Evolutionary conservation across 1,140 invertebrate genomes (phyloP), one percentile per base, ranked within the genome.

Genomic region (Spodoptera litura): DNA sequence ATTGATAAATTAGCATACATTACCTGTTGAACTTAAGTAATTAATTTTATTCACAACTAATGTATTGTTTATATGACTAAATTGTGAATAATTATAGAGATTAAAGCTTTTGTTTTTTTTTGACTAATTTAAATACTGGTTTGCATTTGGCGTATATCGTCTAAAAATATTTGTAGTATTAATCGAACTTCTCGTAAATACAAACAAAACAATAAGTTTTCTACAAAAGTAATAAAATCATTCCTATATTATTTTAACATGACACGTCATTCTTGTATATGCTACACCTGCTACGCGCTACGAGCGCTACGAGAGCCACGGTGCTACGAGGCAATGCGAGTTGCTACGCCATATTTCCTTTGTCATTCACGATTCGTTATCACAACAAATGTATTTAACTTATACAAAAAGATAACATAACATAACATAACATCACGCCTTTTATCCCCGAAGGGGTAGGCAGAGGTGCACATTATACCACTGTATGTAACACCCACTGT

Each of bases 311-410:
- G 70, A 38, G n/a, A 27, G 71, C 71, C 56, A 71, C 68, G 68
- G 20, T 4, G 53, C 53, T 59, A 73, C 71, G 20, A 20, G 1
- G 20, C 20, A 0, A 20, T 20, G 55, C 6, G 8, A 15, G 9
- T 35, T 13, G 66, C 55, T 49, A 59, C 35, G 35, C 71, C 44
- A 59, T 58, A 73, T 73, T 35, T 49, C 55, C 55, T 49, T 44
- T 10, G 38, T 73, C 71, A 73, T 73, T 73, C 53, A 72, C 55
- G 70, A 31, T 27, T 72, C 53, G 15, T 58, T 72, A 31, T 56
- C 31, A 38, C 10, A 11, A 52, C 49, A 68, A 68, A 51, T 8
- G 20, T 11, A 64, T 11, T 13, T 8, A 51, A 44, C 1, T 44
- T 8, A 44, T 8, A 10, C 9, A 9, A 44, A 44, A 6, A 8